These are phyloP conservation scores for Chiloscyllium punctatum DNA, from an alignment of 2,797 vertebrate species.

Conservation along the genomic window DNA sequence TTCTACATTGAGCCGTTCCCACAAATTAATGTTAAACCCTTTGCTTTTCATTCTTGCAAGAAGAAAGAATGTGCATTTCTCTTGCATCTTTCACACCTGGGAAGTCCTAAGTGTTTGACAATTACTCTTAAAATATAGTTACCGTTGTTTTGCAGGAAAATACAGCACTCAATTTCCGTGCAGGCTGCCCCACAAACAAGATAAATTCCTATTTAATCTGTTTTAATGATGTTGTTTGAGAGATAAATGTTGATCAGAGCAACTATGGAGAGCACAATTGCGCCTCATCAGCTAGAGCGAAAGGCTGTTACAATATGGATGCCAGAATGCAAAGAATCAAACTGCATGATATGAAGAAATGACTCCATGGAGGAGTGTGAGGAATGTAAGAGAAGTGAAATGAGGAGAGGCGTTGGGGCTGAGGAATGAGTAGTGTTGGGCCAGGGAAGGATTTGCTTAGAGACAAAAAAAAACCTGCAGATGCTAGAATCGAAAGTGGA, in stretches of 20 bases:
- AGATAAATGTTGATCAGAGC: not conserved
- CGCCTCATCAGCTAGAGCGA: not conserved
- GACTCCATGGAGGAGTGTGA: too few species aligned
- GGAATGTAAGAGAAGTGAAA: too few species aligned
- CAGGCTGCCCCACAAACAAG: not conserved
- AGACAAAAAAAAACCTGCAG: too few species aligned
- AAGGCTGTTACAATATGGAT: too few species aligned
- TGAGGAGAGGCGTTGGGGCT: too few species aligned
- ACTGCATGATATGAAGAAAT: too few species aligned
- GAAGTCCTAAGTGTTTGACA: not conserved
- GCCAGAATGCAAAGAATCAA: too few species aligned
- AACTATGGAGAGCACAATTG: not conserved
- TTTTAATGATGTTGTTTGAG: not conserved
- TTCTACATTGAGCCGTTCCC: conserved; percentile 1
- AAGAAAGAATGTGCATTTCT: not conserved
- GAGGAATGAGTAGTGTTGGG: too few species aligned
- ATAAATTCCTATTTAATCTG: not conserved
- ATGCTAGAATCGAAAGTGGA: too few species aligned
- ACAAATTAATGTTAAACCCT: conserved; percentile 30
- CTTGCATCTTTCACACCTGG: not conserved
- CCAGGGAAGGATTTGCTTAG: too few species aligned
- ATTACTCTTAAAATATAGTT: not conserved
- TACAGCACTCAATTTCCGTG: not conserved
- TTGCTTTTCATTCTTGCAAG: not conserved
- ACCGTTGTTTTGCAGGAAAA: not conserved